Evolutionary conservation across 1,140 invertebrate genomes (phyloP).

Genomic region (Heliothis subflexa): DNA sequence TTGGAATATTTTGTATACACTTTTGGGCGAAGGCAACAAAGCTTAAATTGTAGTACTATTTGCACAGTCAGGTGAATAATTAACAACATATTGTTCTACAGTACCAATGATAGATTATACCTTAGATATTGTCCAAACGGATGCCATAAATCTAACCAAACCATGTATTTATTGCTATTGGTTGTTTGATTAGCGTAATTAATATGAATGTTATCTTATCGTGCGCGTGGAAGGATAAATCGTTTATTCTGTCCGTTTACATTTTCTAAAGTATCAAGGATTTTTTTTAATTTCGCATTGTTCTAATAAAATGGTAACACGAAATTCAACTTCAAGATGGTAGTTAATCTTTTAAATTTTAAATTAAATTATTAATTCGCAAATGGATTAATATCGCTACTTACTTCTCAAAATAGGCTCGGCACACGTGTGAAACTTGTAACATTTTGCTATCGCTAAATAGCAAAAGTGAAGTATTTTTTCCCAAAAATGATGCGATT

Average conservation of each 20-base stretch:
- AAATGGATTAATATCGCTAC: neutral
- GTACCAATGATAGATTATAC: slow-evolving; percentile 1
- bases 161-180: slow-evolving; percentile 33
- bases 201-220: slow-evolving; percentile 45
- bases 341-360: too few species aligned
- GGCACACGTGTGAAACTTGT: too few species aligned
- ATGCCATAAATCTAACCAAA: slow-evolving; percentile 37
- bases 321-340: too few species aligned
- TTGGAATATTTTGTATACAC: too few species aligned
- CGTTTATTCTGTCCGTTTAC: slow-evolving; percentile 17
- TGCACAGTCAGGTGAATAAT: slow-evolving; percentile 2
- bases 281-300: neutral
- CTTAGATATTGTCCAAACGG: slow-evolving; percentile 36
- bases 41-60: neutral
- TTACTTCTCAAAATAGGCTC: neutral
- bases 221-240: slow-evolving; percentile 31
- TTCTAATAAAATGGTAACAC: too few species aligned
- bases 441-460: too few species aligned
- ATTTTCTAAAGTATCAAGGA: slow-evolving; percentile 18
- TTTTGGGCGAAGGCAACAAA: neutral
- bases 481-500: neutral
- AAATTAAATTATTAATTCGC: neutral
- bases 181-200: slow-evolving; percentile 40
- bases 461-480: neutral
- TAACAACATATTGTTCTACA: slow-evolving; percentile 14